A percentile compares a stretch with the other conserved stretches of the same genome.
These are phyloP conservation scores for Epizoanthus ramosus DNA, from an alignment of 92 coral and sea anemone species.

Conservation along the genomic window DNA sequence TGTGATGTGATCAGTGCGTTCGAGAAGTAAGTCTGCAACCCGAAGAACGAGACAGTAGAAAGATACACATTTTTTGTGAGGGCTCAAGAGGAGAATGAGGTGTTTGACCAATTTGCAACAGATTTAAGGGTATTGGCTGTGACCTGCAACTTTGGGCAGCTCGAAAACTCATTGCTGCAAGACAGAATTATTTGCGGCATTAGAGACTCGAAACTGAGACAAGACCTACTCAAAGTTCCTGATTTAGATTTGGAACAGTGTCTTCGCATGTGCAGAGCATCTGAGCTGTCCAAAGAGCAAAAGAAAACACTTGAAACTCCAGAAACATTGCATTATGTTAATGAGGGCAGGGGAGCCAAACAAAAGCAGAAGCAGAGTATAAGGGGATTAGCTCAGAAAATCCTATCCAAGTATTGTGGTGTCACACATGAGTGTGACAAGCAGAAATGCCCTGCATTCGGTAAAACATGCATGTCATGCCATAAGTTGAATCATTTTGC, in stretches of 20 bases:
- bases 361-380: too few relatives aligned
- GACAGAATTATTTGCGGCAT: slow-evolving; percentile 43
- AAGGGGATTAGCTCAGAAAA: not conserved
- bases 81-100: slow-evolving; percentile 35
- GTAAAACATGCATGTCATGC: not conserved
- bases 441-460: too few relatives aligned
- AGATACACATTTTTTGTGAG: slow-evolving; percentile 44
- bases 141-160: slow-evolving; percentile 43
- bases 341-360: not conserved
- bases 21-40: slow-evolving; percentile 29
- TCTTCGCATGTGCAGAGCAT: slow-evolving; percentile 6
- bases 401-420: slow-evolving; percentile 1
- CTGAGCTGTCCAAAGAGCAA: slow-evolving; percentile 13
- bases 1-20: not conserved
- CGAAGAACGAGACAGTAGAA: slow-evolving; percentile 39
- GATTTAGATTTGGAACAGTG: slow-evolving; percentile 13
- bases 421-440: too few relatives aligned
- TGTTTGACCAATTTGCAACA: slow-evolving; percentile 30
- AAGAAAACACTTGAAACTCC: not conserved
- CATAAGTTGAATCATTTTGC: not conserved
- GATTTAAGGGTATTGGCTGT: slow-evolving; percentile 20
- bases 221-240: slow-evolving; percentile 30
- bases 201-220: slow-evolving; percentile 3
- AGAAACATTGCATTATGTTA: slow-evolving; percentile 3
- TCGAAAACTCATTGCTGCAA: slow-evolving; percentile 40